Conservation (phyloP, 2,888 invertebrate species). For the Polylopha cassiicola region DNA sequence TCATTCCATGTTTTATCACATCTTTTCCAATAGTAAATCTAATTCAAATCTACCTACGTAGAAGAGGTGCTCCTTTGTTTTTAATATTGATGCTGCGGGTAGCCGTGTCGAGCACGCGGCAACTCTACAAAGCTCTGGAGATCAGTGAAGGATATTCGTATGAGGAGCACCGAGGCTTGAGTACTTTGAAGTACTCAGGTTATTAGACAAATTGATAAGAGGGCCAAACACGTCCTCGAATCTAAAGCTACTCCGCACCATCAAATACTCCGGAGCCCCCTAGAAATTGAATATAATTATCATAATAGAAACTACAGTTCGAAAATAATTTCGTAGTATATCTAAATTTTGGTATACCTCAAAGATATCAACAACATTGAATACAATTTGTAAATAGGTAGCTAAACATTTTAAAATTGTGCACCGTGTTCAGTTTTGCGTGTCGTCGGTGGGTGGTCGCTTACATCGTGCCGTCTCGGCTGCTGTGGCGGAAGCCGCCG, state of each 20-base stretch:
- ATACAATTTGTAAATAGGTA: constrained; percentile 33
- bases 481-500: constrained; percentile 62
- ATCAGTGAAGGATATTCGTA: background rate
- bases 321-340: constrained; percentile 24
- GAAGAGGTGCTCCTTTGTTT: constrained; percentile 3
- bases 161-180: too few species aligned
- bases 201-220: too few species aligned
- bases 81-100: background rate
- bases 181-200: too few species aligned
- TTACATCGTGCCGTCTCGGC: constrained; percentile 58
- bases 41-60: constrained; percentile 5
- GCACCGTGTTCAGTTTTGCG: constrained; percentile 40
- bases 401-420: constrained; percentile 38
- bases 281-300: constrained; percentile 20
- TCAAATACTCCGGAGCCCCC: too few species aligned
- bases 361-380: constrained; percentile 30
- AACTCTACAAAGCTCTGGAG: background rate
- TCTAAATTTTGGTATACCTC: constrained; percentile 23
- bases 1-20: constrained; percentile 7
- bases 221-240: too few species aligned
- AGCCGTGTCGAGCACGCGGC: background rate
- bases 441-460: constrained; percentile 18
- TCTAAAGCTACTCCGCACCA: too few species aligned
- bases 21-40: constrained; percentile 10
- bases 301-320: constrained; percentile 32